Evolutionary conservation across 2,797 vertebrate species (phyloP), one percentile per base, ranked within the genome.

Genomic region (Sorex maritimensis): DNA sequence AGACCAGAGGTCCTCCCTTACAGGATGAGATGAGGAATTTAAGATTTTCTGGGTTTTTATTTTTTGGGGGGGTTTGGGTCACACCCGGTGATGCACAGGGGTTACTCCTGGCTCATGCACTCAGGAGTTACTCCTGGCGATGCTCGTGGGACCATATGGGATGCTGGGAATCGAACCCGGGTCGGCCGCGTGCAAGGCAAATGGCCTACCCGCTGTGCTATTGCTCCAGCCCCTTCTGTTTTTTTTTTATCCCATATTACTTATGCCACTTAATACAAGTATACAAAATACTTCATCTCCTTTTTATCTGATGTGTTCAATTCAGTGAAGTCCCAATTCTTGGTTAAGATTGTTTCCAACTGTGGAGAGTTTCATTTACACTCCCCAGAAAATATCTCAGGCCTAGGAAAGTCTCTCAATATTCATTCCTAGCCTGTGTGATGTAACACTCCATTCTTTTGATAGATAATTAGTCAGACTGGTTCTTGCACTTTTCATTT

Each of bases 331-430:
- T 74, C 23, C 10, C 14, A 92, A 90, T 58, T 80, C 24, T 21
- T 75, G 34, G 28, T 55, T 77, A 75, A 79, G n/a, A 49, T 34
- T 73, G 2, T 81, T 24, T 46, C 11, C 52, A 21, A 11, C 85
- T 63, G 4, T 72, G 86, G 86, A 73, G 67, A 69, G 82, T 65
- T 73, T 78, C 58, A 44, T 17, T 24, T 30, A 52, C 6, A 80
- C 90, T 83, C 77, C 77, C 86, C 41, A 73, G 6, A 30, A 26
- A 89, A 81, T 13, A 15, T 80, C 55, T 41, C 41, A 21, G 38
- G 49, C 72, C 46, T 5, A 41, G 68, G 26, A 69, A 77, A 90
- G 24, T 80, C 72, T 74, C 49, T 71, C 34, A 72, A 21, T 4
- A 24, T 88, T 61, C 58, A 21, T 88, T 55, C 58, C 52, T 14